phyloP scores from a whole-genome alignment of 2,888 invertebrate genomes.

The Netelia inedita region DNA sequence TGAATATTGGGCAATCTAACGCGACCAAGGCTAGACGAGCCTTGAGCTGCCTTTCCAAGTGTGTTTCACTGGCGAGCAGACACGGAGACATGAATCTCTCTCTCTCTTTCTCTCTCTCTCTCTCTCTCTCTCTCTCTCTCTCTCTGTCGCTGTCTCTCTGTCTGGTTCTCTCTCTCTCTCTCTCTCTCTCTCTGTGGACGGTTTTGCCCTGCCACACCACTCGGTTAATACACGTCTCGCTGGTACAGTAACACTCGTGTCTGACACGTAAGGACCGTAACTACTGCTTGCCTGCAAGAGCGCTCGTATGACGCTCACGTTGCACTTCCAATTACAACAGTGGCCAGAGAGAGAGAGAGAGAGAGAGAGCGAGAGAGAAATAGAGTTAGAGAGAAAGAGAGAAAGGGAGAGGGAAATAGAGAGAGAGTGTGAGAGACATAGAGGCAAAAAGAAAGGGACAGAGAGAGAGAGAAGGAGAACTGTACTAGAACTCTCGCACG shows the following conservation, averaged over 20 bases:
- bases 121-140: slow-evolving; percentile 63
- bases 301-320: slow-evolving; percentile 51
- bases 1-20: slow-evolving; percentile 85
- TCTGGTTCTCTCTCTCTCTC: slow-evolving; percentile 60
- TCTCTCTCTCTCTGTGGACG: slow-evolving; percentile 54
- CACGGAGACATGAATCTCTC: slow-evolving; percentile 65
- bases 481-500: slow-evolving; percentile 44
- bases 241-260: slow-evolving; percentile 18
- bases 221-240: slow-evolving; percentile 2
- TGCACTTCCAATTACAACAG: slow-evolving; percentile 42
- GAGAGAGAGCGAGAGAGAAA: neutral
- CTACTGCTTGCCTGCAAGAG: slow-evolving; percentile 62
- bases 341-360: neutral
- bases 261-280: slow-evolving; percentile 69
- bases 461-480: slow-evolving; percentile 11
- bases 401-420: neutral
- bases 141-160: slow-evolving; percentile 61
- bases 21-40: slow-evolving; percentile 84
- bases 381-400: neutral
- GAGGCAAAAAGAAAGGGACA: slow-evolving; percentile 3
- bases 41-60: slow-evolving; percentile 84
- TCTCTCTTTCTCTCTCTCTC: slow-evolving; percentile 61
- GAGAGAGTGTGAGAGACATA: slow-evolving; percentile 12
- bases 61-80: slow-evolving; percentile 72
- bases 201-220: slow-evolving; percentile 40